Percentiles rank a stretch among this genome's conserved stretches.
Conservation (phyloP, 64 coral and sea anemone species). For the Montipora sp. region DNA sequence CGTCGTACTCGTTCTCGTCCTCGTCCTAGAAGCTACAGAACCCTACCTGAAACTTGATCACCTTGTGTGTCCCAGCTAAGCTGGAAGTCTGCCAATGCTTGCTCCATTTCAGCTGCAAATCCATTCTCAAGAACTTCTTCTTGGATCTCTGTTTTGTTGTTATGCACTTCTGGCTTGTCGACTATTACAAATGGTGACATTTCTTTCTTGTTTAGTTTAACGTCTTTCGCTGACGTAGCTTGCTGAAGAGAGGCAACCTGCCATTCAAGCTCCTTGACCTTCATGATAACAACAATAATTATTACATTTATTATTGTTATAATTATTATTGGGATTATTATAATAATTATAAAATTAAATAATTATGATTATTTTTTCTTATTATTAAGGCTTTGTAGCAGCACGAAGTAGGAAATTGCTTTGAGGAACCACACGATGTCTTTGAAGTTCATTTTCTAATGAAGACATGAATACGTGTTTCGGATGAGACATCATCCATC, state of each 20-base stretch:
- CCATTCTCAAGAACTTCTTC: constrained; percentile 13
- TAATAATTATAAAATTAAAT: no score
- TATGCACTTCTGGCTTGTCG: not conserved
- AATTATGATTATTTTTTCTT: no score
- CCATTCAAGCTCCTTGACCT: constrained; percentile 26
- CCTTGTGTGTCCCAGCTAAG: constrained; percentile 8
- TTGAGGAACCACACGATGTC: no score
- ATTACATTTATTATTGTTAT: no score
- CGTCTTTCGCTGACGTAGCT: not conserved
- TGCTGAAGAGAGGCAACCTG: constrained; percentile 8
- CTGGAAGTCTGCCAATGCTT: constrained; percentile 5
- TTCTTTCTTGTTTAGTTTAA: not conserved
- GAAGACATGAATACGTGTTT: no score
- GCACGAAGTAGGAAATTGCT: no score
- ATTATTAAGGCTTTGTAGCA: no score
- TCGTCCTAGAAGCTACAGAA: no score
- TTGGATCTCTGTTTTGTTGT: not conserved
- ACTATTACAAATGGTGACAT: not conserved
- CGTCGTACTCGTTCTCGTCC: not conserved
- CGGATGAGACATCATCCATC: no score
- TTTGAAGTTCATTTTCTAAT: no score
- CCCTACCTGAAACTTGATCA: not conserved
- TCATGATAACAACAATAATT: no score
- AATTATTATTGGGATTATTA: no score
- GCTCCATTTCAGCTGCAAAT: constrained; percentile 9